Conservation (phyloP, 2,888 invertebrate genomes). For the Cyaniris semiargus region DNA sequence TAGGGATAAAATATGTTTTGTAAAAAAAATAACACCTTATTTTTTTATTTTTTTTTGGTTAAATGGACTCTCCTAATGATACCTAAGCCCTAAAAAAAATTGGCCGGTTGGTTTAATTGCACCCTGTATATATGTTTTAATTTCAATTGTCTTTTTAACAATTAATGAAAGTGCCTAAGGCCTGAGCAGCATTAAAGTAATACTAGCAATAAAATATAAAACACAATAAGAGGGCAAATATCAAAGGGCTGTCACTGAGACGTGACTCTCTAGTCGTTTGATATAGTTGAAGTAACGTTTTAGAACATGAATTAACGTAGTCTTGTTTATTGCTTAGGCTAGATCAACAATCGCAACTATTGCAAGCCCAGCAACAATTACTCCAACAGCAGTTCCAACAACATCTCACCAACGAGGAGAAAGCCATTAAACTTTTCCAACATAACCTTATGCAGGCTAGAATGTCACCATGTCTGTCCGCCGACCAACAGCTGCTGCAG, state of each 20-base stretch:
- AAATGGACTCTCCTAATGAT: too few relatives aligned
- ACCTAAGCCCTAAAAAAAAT: too few relatives aligned
- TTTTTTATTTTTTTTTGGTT: too few relatives aligned
- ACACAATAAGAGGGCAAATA: slow-evolving; percentile 6
- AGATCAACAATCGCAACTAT: slow-evolving; percentile 69
- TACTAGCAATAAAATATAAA: neutral
- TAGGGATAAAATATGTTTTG: too few relatives aligned
- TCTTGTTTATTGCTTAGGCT: slow-evolving; percentile 50
- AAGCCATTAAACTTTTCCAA: slow-evolving; percentile 80
- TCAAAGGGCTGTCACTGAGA: neutral
- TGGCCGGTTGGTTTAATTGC: too few relatives aligned
- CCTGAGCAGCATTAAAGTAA: neutral
- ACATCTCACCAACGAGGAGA: slow-evolving; percentile 72
- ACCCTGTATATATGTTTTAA: too few relatives aligned
- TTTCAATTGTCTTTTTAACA: neutral
- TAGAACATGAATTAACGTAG: slow-evolving; percentile 17
- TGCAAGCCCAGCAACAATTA: slow-evolving; percentile 72
- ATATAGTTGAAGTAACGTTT: slow-evolving; percentile 7
- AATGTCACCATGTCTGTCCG: slow-evolving; percentile 61
- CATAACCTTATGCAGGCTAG: slow-evolving; percentile 79
- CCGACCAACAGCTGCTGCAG: slow-evolving; percentile 60
- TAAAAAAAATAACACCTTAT: too few relatives aligned
- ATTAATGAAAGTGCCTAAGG: neutral
- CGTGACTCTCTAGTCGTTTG: neutral
- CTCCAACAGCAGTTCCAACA: slow-evolving; percentile 80